These are phyloP conservation scores for Leptonema lineaticorne DNA, from an alignment of 1,140 invertebrate genomes.

Conservation along the genomic window DNA sequence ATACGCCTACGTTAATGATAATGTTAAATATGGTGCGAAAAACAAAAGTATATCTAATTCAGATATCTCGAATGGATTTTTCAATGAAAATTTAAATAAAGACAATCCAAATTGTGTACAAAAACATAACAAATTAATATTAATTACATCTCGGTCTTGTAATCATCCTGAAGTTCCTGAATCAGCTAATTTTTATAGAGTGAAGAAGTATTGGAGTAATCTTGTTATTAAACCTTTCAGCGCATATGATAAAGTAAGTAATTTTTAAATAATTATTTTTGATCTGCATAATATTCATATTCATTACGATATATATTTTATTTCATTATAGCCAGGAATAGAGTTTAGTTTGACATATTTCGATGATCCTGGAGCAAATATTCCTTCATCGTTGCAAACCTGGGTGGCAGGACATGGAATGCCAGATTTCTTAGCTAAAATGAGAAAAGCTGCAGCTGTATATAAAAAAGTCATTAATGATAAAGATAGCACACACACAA, in stretches of 20 bases:
- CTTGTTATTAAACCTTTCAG: conserved; percentile 78
- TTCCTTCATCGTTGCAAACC: conserved; percentile 42
- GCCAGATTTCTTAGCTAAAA: conserved; percentile 47
- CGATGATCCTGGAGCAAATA: conserved; percentile 77
- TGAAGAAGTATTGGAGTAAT: conserved; percentile 81
- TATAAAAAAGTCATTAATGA: conserved; percentile 41
- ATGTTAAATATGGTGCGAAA: background rate
- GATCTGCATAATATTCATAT: conserved; percentile 1
- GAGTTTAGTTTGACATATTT: conserved; percentile 86
- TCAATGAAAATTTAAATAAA: background rate
- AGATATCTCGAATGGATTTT: background rate
- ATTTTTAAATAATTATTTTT: background rate
- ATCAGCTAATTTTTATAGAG: conserved; percentile 62
- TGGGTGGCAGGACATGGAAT: conserved; percentile 52
- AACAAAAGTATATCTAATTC: background rate
- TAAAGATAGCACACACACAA: background rate
- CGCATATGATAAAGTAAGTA: conserved; percentile 61
- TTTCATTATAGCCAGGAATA: conserved; percentile 58
- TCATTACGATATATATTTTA: conserved; percentile 10
- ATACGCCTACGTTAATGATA: conserved; percentile 48
- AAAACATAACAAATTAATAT: conserved; percentile 46
- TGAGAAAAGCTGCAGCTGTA: conserved; percentile 46
- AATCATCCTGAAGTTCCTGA: conserved; percentile 62
- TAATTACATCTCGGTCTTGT: conserved; percentile 65
- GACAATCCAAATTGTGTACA: background rate